A percentile compares a stretch with the other conserved stretches of the same genome.
phyloP scores from a whole-genome alignment of 2,113 vertebrate genomes.

The Daboia siamensis region DNA sequence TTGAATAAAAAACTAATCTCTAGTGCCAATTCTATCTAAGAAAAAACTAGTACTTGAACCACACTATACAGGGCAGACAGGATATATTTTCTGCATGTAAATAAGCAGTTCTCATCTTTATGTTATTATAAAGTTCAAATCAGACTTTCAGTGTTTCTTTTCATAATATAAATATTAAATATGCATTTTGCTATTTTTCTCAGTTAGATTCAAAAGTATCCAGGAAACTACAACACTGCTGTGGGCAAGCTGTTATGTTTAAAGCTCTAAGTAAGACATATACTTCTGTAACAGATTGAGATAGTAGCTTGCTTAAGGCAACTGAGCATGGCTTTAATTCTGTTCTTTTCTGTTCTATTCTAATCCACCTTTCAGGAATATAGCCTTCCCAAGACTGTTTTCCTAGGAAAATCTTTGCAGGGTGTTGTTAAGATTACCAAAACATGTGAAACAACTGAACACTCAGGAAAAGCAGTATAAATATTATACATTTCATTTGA shows the following conservation, averaged over 20 bases:
- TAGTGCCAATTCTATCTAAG: not conserved
- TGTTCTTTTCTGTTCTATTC: not conserved
- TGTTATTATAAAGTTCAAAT: not conserved
- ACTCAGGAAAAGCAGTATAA: not conserved
- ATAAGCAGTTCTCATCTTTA: not conserved
- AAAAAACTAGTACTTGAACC: not conserved
- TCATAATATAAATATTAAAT: not conserved
- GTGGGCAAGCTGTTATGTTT: not conserved
- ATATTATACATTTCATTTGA: not conserved
- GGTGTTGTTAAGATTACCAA: not conserved
- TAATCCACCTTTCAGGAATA: not conserved
- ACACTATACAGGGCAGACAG: too few species aligned
- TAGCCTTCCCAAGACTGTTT: not conserved
- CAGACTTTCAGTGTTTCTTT: not conserved
- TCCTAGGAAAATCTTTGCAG: not conserved
- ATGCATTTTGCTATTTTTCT: not conserved
- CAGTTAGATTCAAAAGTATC: not conserved
- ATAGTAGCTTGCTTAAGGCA: not conserved
- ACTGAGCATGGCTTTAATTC: not conserved
- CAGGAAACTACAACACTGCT: not conserved
- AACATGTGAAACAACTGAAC: not conserved
- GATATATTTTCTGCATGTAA: not conserved
- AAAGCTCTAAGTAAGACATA: not conserved
- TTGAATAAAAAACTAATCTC: not conserved
- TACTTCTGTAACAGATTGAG: not conserved